Evolutionary conservation across 2,888 invertebrate genomes (phyloP).

Genomic region (Leptinotarsa juncta): DNA sequence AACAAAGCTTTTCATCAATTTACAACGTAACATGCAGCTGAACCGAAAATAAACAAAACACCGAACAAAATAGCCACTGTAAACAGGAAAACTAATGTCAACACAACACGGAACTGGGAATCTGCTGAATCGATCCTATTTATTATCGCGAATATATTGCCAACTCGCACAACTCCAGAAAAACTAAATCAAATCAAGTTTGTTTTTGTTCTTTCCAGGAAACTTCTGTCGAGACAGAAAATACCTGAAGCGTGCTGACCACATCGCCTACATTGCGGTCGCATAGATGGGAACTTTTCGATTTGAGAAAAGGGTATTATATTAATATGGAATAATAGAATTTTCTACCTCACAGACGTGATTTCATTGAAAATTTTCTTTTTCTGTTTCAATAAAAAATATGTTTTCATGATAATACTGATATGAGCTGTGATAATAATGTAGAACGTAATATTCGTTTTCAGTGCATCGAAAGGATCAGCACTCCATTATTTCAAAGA

Average conservation of each 20-base stretch:
- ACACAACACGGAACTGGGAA: slow-evolving; percentile 53
- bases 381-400: too few species aligned
- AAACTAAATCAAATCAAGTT: slow-evolving; percentile 51
- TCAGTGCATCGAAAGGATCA: too few species aligned
- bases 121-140: slow-evolving; percentile 56
- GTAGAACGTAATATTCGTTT: too few species aligned
- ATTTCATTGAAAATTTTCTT: too few species aligned
- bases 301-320: too few species aligned
- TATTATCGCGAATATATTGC: slow-evolving; percentile 51
- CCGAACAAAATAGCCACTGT: slow-evolving; percentile 55
- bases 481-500: too few species aligned
- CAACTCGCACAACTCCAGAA: slow-evolving; percentile 43
- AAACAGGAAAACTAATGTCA: slow-evolving; percentile 58
- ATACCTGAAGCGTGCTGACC: neutral
- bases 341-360: too few species aligned
- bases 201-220: slow-evolving; percentile 31
- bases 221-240: slow-evolving; percentile 7
- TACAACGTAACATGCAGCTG: slow-evolving; percentile 57
- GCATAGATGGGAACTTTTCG: neutral
- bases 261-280: neutral
- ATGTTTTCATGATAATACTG: too few species aligned
- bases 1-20: slow-evolving; percentile 59
- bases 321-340: too few species aligned
- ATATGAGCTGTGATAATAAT: too few species aligned
- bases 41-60: slow-evolving; percentile 57